Evolutionary conservation across 2,797 vertebrate genomes (phyloP).

Genomic region (Paguma larvata): DNA sequence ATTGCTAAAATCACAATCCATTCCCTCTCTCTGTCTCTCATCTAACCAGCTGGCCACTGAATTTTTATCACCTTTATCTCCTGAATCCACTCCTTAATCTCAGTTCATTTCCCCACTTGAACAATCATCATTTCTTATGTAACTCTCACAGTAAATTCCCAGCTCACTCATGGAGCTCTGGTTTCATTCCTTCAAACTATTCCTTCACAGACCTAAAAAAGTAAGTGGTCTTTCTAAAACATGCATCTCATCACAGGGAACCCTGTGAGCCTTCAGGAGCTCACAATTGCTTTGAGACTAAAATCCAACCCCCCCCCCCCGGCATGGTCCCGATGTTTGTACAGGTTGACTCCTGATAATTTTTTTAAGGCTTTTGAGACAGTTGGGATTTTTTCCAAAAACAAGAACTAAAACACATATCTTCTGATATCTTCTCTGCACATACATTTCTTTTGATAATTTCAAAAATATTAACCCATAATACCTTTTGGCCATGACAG

Average conservation of each 20-base stretch:
- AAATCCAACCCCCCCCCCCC: neutral
- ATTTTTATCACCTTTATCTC: neutral
- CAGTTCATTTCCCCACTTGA: neutral
- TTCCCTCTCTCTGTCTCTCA: neutral
- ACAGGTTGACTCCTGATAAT: neutral
- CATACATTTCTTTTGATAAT: neutral
- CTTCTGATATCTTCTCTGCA: neutral
- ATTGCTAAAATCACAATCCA: neutral
- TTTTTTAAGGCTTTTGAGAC: neutral
- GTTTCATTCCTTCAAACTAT: neutral
- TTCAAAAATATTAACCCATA: neutral
- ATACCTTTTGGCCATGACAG: neutral
- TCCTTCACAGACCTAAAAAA: neutral
- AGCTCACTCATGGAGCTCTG: neutral
- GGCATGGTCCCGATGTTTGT: neutral
- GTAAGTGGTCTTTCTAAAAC: neutral
- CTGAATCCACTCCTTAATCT: neutral
- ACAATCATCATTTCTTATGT: neutral
- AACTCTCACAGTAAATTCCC: neutral
- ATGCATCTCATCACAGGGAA: neutral
- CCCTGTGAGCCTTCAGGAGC: neutral
- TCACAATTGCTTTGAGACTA: neutral
- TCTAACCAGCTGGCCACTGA: neutral
- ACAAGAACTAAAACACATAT: neutral
- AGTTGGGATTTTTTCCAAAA: neutral